phyloP scores from a whole-genome alignment of 2,888 invertebrate species.

The Phortica okadai region DNA sequence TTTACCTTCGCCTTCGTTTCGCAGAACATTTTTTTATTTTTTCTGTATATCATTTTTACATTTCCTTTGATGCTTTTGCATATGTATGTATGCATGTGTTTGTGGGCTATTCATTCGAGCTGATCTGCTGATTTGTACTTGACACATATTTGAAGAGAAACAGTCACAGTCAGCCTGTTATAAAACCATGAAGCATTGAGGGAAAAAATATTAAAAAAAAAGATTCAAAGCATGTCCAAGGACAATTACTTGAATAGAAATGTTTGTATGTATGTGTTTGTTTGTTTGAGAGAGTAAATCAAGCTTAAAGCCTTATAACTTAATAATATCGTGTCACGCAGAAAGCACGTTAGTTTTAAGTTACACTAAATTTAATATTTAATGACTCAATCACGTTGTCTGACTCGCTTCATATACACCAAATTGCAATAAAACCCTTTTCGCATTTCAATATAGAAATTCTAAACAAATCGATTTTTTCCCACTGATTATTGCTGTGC shows the following conservation, averaged over 20 bases:
- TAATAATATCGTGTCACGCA: not conserved
- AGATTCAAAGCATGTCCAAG: not conserved
- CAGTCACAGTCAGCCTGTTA: not conserved
- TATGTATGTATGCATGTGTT: not conserved
- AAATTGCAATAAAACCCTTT: conserved; percentile 33
- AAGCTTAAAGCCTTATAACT: not conserved
- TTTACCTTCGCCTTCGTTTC: conserved; percentile 8
- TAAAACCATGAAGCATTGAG: not conserved
- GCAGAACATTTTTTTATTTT: not conserved
- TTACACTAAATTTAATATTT: conserved; percentile 16
- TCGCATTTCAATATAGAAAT: conserved; percentile 26
- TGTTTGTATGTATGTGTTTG: not conserved
- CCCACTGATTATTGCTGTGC: conserved; percentile 17
- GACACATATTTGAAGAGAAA: conserved; percentile 14
- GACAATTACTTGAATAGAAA: not conserved
- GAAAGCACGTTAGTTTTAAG: not conserved
- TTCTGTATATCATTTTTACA: not conserved
- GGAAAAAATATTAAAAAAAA: not conserved
- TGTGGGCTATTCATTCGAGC: conserved; percentile 14
- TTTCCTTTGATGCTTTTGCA: not conserved
- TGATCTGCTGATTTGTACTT: conserved; percentile 27
- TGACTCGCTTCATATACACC: not conserved
- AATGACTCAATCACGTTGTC: conserved; percentile 11
- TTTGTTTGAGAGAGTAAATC: not conserved
- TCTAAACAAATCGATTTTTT: conserved; percentile 31